phyloP scores from a whole-genome alignment of 2,113 vertebrate genomes.

The Brachionichthys hirsutus region DNA sequence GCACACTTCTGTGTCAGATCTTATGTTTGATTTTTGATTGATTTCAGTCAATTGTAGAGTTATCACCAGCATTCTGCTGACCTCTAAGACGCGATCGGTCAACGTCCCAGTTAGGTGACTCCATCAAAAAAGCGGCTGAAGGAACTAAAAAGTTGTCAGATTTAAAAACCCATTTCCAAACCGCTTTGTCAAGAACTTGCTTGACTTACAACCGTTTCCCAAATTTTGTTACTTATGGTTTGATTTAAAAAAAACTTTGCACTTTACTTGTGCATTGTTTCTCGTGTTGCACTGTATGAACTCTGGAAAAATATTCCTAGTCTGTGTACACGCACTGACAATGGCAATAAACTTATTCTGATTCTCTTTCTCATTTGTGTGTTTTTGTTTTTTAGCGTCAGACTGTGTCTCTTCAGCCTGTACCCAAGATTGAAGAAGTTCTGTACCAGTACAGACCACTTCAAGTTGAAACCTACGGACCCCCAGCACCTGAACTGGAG shows the following conservation, averaged over 20 bases:
- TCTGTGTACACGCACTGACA: too few relatives aligned
- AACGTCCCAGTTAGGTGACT: constrained; percentile 23
- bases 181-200: constrained; percentile 48
- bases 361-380: too few relatives aligned
- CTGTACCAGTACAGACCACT: constrained; percentile 88
- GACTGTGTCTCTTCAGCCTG: constrained; percentile 85
- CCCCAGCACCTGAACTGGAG: constrained; percentile 86
- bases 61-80: constrained; percentile 1
- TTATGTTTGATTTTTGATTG: too few relatives aligned
- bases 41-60: too few relatives aligned
- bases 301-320: too few relatives aligned
- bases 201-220: constrained; percentile 34
- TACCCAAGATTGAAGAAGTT: constrained; percentile 83
- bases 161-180: constrained; percentile 42
- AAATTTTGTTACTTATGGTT: constrained; percentile 17
- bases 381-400: constrained; percentile 80
- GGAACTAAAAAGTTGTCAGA: background rate
- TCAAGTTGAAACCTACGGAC: constrained; percentile 85
- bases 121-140: constrained; percentile 4
- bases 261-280: constrained; percentile 5
- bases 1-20: too few relatives aligned
- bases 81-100: constrained; percentile 26
- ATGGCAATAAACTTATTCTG: too few relatives aligned
- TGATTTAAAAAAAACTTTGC: constrained; percentile 5
- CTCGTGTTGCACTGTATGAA: background rate